Conservation (phyloP, 1,140 invertebrate genomes). For the Coelopa frigida region DNA sequence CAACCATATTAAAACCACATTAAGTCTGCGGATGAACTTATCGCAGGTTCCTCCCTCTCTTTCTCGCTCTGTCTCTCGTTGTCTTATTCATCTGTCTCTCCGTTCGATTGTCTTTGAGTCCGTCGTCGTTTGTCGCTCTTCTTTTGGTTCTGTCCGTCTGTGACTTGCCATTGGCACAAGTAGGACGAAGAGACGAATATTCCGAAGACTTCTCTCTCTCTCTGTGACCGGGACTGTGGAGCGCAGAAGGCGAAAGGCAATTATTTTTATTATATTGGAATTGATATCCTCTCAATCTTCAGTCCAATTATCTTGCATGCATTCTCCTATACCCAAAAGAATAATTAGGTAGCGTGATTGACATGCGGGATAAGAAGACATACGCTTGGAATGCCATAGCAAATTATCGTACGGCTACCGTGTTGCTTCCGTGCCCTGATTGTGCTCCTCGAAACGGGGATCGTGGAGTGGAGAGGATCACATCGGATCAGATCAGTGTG, state of each 20-base stretch:
- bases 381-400: constrained; percentile 45
- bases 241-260: neutral
- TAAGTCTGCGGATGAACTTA: no score
- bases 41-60: no score
- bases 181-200: no score
- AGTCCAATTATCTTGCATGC: constrained; percentile 8
- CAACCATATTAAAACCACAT: no score
- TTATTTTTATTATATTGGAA: constrained; percentile 3
- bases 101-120: no score
- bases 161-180: no score
- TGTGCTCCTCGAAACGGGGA: constrained; percentile 2
- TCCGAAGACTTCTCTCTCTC: no score
- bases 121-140: no score
- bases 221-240: no score
- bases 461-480: constrained; percentile 3
- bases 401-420: constrained; percentile 45
- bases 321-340: constrained; percentile 19
- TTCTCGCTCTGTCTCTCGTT: no score
- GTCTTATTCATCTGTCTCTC: no score
- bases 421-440: constrained; percentile 12
- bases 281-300: constrained; percentile 8
- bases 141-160: no score
- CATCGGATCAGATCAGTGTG: neutral
- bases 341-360: constrained; percentile 45
- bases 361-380: constrained; percentile 45